Evolutionary conservation across 2,888 invertebrate genomes (phyloP).

Genomic region (Ctena decussata): DNA sequence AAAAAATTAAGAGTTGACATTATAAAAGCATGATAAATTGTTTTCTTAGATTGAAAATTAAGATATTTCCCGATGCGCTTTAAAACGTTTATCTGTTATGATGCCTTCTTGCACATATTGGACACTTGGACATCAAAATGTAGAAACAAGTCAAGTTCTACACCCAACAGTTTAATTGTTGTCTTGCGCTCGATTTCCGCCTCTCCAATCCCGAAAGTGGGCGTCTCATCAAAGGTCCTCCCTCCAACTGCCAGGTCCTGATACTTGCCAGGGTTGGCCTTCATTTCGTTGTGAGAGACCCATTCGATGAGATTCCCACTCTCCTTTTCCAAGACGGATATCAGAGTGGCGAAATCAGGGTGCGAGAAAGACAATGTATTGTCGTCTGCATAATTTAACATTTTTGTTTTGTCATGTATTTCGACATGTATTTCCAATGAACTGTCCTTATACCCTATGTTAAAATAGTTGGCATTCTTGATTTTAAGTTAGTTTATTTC

Average conservation of each 20-base stretch:
- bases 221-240: neutral
- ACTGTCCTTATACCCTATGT: too few species aligned
- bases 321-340: neutral
- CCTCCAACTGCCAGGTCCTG: neutral
- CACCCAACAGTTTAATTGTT: neutral
- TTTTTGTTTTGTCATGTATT: too few species aligned
- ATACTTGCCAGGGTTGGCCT: neutral
- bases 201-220: neutral
- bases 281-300: neutral
- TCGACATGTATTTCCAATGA: too few species aligned
- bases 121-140: neutral
- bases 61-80: too few species aligned
- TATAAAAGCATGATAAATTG: too few species aligned
- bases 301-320: constrained; percentile 1
- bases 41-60: too few species aligned
- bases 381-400: neutral
- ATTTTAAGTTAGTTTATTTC: too few species aligned
- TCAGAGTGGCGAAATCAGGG: neutral
- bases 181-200: too few species aligned
- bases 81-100: too few species aligned
- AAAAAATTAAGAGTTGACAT: neutral
- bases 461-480: too few species aligned
- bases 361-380: neutral
- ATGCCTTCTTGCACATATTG: too few species aligned
- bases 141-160: neutral